phyloP scores from a whole-genome alignment of 2,113 vertebrate species.

The Xenopus borealis region DNA sequence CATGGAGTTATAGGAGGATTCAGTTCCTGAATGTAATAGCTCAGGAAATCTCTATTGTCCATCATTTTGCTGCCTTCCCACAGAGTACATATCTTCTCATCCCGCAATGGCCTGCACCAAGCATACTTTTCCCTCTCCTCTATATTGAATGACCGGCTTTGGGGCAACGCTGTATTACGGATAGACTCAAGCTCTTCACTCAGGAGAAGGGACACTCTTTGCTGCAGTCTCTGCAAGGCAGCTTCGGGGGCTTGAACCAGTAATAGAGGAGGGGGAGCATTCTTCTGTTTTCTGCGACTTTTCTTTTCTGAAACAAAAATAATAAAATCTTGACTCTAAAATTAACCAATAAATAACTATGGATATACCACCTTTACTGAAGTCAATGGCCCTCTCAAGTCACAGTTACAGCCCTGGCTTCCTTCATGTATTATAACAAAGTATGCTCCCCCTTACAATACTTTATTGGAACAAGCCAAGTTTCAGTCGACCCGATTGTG shows the following conservation, averaged over 20 bases:
- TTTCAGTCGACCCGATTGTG: no score
- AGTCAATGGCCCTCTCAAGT: no score
- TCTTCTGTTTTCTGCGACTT: conserved; percentile 58
- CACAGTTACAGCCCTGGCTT: no score
- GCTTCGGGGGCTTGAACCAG: conserved; percentile 73
- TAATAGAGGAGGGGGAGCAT: conserved; percentile 65
- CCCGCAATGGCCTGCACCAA: conserved; percentile 38
- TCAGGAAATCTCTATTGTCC: conserved; percentile 41
- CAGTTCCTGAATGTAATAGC: conserved; percentile 71
- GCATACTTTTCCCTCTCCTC: conserved; percentile 31
- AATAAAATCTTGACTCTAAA: conserved; percentile 7
- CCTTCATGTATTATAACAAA: no score
- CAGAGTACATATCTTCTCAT: conserved; percentile 57
- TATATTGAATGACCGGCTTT: conserved; percentile 65
- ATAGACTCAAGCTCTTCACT: conserved; percentile 58
- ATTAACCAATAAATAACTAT: not conserved
- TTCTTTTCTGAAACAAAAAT: conserved; percentile 66
- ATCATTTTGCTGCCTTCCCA: conserved; percentile 81
- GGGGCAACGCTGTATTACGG: conserved; percentile 67
- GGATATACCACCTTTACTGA: no score
- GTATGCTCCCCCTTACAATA: no score
- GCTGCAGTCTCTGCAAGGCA: conserved; percentile 66
- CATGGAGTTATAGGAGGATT: conserved; percentile 63
- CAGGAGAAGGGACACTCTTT: conserved; percentile 74
- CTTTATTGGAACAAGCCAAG: no score